Conservation (phyloP, 2,888 invertebrate genomes). For the Merodon equestris region DNA sequence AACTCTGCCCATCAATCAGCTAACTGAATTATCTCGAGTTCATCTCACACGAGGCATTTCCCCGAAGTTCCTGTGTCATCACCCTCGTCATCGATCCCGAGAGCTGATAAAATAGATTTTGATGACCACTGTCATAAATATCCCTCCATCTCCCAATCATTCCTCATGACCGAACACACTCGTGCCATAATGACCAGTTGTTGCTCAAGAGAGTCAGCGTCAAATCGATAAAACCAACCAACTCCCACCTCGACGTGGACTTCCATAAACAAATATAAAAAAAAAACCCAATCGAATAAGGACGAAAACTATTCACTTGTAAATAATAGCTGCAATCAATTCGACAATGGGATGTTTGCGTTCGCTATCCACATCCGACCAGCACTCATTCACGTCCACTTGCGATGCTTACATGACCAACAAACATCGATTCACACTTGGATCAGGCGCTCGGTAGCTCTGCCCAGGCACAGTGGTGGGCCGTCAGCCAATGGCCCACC, state of each 20-base stretch:
- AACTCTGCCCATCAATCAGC: constrained; percentile 1
- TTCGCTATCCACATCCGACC: constrained; percentile 59
- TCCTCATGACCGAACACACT: constrained; percentile 2
- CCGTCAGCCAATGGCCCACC: constrained; percentile 47
- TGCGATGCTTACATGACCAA: constrained; percentile 10
- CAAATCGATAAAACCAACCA: constrained; percentile 48
- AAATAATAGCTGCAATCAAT: constrained; percentile 67
- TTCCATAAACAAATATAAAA: neutral
- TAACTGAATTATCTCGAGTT: too few species aligned
- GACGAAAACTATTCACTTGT: constrained; percentile 66
- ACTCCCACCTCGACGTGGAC: neutral
- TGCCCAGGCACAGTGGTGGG: neutral
- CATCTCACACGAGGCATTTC: constrained; percentile 30
- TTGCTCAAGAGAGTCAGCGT: constrained; percentile 33
- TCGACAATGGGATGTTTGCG: constrained; percentile 65
- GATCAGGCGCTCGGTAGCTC: constrained; percentile 5
- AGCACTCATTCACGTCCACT: constrained; percentile 26
- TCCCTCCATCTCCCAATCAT: constrained; percentile 1
- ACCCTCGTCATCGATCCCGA: constrained; percentile 30
- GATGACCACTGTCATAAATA: constrained; percentile 67
- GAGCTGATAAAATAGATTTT: constrained; percentile 65
- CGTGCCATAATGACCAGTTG: constrained; percentile 40
- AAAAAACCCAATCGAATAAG: constrained; percentile 36
- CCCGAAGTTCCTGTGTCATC: too few species aligned
- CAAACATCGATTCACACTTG: constrained; percentile 66